These are phyloP conservation scores for Drosophila bunnanda DNA, from an alignment of 2,888 invertebrate species.

Conservation along the genomic window DNA sequence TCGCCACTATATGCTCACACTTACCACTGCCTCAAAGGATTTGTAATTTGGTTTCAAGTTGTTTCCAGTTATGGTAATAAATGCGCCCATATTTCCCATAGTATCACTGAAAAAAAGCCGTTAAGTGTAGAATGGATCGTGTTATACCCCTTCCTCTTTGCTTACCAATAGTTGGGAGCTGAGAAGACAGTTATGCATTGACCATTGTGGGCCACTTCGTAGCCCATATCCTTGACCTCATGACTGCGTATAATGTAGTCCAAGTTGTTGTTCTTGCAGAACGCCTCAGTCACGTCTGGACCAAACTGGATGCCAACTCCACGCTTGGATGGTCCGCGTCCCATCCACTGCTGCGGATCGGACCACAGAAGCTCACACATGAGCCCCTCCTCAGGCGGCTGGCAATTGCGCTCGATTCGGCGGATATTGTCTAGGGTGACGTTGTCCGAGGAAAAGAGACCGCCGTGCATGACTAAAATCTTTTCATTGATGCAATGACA, in stretches of 20 bases:
- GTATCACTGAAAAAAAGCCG: constrained; percentile 92
- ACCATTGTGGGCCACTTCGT: constrained; percentile 96
- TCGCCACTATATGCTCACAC: constrained; percentile 78
- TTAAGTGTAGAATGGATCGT: background rate
- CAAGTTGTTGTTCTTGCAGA: constrained; percentile 93
- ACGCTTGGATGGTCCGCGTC: constrained; percentile 96
- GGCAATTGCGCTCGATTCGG: constrained; percentile 94
- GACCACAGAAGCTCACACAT: constrained; percentile 99
- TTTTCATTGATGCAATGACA: constrained; percentile 96
- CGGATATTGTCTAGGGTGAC: constrained; percentile 97
- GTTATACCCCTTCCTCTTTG: background rate
- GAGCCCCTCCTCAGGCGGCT: constrained; percentile 98
- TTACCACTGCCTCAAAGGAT: constrained; percentile 97
- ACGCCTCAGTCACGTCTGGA: constrained; percentile 96
- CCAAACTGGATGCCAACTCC: constrained; percentile 99
- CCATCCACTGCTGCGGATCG: constrained; percentile 96
- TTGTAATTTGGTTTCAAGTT: constrained; percentile 96
- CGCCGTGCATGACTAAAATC: constrained; percentile 97
- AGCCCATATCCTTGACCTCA: constrained; percentile 98
- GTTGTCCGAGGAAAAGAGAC: constrained; percentile 96
- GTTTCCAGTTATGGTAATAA: constrained; percentile 96
- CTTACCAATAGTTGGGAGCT: constrained; percentile 99
- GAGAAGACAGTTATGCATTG: constrained; percentile 99
- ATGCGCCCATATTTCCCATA: constrained; percentile 99
- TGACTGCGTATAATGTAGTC: constrained; percentile 98